A percentile compares a stretch with the other conserved stretches of the same genome.
Conservation (phyloP, 2,113 vertebrate species). For the Phasianus colchicus region DNA sequence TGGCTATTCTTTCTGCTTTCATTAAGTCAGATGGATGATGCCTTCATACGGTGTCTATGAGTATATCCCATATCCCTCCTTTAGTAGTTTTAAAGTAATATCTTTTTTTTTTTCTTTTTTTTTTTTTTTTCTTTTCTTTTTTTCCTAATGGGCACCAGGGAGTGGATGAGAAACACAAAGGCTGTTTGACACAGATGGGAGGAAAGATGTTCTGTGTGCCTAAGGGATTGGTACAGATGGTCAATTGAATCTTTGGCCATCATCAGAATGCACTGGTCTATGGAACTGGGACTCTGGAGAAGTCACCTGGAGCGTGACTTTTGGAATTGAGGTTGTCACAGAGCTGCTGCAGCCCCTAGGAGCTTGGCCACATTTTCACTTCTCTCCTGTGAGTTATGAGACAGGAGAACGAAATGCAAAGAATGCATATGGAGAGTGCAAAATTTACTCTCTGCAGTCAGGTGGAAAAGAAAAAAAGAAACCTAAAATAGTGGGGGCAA, state of each 20-base stretch:
- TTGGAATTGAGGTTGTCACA: background rate
- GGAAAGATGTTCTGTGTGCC: background rate
- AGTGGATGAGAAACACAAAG: background rate
- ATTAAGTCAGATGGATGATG: background rate
- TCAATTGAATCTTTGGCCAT: background rate
- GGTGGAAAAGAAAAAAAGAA: background rate
- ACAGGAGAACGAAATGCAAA: background rate
- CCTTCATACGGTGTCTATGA: background rate
- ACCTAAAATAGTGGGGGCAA: background rate
- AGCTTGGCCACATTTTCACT: background rate
- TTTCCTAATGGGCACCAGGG: background rate
- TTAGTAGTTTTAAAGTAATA: background rate
- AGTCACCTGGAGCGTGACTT: background rate
- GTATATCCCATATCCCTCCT: background rate
- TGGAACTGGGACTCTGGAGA: background rate
- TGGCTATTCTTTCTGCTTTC: background rate
- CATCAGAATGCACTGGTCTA: background rate
- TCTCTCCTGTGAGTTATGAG: background rate
- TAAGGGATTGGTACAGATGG: constrained; percentile 18
- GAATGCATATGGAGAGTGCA: background rate
- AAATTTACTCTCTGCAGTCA: background rate
- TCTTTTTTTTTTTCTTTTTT: background rate
- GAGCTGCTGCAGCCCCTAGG: background rate
- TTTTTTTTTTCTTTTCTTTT: background rate
- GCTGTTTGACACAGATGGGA: background rate